phyloP scores from a whole-genome alignment of 2,113 vertebrate genomes.

The Myiozetetes cayanensis region DNA sequence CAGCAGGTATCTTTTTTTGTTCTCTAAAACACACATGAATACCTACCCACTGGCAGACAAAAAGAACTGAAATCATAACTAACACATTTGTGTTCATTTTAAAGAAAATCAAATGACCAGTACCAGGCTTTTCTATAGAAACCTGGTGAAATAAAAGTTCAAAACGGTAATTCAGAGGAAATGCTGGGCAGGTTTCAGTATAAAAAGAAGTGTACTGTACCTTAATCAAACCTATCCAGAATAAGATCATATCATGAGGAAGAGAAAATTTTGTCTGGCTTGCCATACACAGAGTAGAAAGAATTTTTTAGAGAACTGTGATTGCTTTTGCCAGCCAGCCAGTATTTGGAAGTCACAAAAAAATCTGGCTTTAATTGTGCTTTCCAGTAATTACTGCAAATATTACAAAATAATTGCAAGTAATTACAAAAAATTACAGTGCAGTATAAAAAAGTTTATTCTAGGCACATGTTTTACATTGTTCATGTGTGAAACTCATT shows the following conservation, averaged over 20 bases:
- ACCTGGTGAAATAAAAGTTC: not conserved
- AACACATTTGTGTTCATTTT: not conserved
- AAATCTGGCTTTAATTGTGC: not conserved
- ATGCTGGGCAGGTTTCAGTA: not conserved
- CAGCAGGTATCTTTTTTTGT: not conserved
- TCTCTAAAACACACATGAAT: slow-evolving; percentile 11
- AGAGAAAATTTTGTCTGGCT: not conserved
- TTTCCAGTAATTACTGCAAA: not conserved
- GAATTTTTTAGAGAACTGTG: not conserved
- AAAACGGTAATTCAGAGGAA: not conserved
- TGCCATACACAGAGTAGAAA: not conserved
- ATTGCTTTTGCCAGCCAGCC: not conserved
- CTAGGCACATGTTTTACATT: not conserved
- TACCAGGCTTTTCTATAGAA: not conserved
- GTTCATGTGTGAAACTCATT: not conserved
- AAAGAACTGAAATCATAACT: not conserved
- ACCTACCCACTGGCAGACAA: not conserved
- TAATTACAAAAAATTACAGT: not conserved
- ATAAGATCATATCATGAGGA: not conserved
- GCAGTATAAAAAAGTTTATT: not conserved
- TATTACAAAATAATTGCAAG: too few relatives aligned
- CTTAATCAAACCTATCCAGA: not conserved
- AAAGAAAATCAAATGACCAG: not conserved
- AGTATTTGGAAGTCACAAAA: not conserved
- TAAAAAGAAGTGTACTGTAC: not conserved